Conservation (phyloP, 53 echinoderm and acorn worm genomes). For the Holothuria leucospilota region DNA sequence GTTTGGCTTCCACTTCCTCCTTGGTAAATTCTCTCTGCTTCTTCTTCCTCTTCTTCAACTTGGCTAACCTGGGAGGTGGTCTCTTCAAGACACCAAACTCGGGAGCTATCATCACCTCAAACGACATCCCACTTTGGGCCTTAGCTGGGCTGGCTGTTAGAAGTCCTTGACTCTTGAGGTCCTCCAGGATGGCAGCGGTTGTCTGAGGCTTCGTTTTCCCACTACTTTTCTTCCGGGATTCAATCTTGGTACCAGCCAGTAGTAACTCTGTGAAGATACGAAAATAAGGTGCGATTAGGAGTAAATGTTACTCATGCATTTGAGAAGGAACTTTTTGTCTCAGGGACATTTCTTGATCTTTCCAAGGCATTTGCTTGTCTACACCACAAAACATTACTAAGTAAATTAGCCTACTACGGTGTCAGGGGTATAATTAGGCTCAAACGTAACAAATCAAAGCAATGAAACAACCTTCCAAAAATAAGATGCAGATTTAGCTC, state of each 20-base stretch:
- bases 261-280: conserved; percentile 67
- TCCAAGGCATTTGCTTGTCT: no score
- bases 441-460: no score
- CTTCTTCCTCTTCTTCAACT: conserved; percentile 90
- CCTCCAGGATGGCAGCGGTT: conserved; percentile 72
- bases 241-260: conserved; percentile 73
- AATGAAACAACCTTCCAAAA: no score
- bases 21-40: conserved; percentile 81
- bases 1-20: conserved; percentile 91
- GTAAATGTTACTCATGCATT: no score
- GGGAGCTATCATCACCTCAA: conserved; percentile 91
- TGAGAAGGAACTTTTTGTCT: no score
- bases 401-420: no score
- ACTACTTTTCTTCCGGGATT: conserved; percentile 78
- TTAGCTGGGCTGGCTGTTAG: conserved; percentile 61
- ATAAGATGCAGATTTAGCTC: no score
- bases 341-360: no score
- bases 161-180: conserved; percentile 85
- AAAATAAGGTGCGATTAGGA: neutral
- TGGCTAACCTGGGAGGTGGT: conserved; percentile 88
- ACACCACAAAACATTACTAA: no score
- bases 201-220: conserved; percentile 61
- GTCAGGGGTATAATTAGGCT: no score
- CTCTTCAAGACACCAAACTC: conserved; percentile 81
- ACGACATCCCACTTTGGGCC: conserved; percentile 77